Evolutionary conservation across 37 sponge, comb jelly and placozoan species (phyloP).

Genomic region (Geodia barretti): DNA sequence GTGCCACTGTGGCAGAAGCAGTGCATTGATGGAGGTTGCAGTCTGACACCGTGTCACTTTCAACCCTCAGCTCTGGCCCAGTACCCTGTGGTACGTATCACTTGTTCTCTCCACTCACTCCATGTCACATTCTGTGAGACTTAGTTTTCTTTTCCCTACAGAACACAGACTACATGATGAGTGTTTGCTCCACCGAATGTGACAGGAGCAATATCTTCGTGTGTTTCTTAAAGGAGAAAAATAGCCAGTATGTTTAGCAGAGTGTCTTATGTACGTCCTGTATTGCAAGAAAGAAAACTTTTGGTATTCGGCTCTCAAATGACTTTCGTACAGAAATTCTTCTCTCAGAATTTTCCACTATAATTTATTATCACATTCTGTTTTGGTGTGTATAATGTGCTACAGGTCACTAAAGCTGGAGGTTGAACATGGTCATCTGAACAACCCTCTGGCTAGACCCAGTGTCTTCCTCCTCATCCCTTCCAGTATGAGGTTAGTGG

Average conservation of each 20-base stretch:
- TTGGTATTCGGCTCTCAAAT: no score
- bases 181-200: not conserved
- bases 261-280: not conserved
- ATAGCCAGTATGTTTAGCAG: not conserved
- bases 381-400: no score
- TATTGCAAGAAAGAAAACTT: no score
- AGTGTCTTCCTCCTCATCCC: slow-evolving; percentile 38
- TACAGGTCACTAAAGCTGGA: slow-evolving; percentile 40
- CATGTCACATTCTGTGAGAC: not conserved
- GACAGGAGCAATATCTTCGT: slow-evolving; percentile 36
- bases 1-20: not conserved
- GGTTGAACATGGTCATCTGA: slow-evolving; percentile 53
- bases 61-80: not conserved
- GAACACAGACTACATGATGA: not conserved
- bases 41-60: not conserved
- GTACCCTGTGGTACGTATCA: not conserved
- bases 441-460: slow-evolving; percentile 42
- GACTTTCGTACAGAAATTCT: no score
- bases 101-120: not conserved
- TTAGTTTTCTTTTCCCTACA: not conserved
- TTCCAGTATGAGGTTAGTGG: slow-evolving; percentile 8
- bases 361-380: no score
- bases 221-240: slow-evolving; percentile 4
- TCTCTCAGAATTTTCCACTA: no score
- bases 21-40: slow-evolving; percentile 29